Conservation (phyloP, 2,113 vertebrate genomes). For the Hippocampus mohnikei region DNA sequence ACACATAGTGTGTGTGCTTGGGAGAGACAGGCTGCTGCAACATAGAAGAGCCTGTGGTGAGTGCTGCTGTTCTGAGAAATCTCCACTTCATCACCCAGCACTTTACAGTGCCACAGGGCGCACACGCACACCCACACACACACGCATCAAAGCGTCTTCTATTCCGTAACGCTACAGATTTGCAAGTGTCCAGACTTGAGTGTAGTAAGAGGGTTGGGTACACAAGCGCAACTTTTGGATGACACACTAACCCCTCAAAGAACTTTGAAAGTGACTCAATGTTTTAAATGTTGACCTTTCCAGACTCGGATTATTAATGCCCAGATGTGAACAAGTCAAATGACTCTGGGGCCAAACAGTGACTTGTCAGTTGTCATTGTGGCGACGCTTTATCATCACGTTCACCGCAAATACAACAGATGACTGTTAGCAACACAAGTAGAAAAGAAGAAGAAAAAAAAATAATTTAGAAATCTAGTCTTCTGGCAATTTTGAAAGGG, state of each 20-base stretch:
- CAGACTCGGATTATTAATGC: slow-evolving; percentile 28
- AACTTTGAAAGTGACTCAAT: slow-evolving; percentile 53
- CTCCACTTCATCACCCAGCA: slow-evolving; percentile 50
- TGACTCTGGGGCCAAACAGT: slow-evolving; percentile 45
- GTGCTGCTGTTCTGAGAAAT: slow-evolving; percentile 53
- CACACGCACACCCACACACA: slow-evolving; percentile 4
- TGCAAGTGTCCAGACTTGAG: slow-evolving; percentile 16
- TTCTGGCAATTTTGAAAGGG: no score
- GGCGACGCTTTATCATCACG: slow-evolving; percentile 20
- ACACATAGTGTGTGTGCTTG: slow-evolving; percentile 16
- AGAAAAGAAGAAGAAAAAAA: no score
- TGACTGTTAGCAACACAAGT: background rate
- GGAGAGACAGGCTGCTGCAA: slow-evolving; percentile 24
- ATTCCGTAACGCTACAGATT: slow-evolving; percentile 6
- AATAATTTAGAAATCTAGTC: no score
- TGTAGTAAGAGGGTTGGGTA: slow-evolving; percentile 13
- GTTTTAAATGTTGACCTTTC: slow-evolving; percentile 10
- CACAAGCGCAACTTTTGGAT: slow-evolving; percentile 12
- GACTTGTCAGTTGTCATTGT: slow-evolving; percentile 44
- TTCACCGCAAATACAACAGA: slow-evolving; percentile 16
- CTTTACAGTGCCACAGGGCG: slow-evolving; percentile 11
- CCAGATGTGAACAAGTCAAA: slow-evolving; percentile 32
- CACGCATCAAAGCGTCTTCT: slow-evolving; percentile 8
- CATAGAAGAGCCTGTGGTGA: slow-evolving; percentile 55
- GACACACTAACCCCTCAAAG: slow-evolving; percentile 32